A percentile compares a stretch with the other conserved stretches of the same genome.
phyloP scores from a whole-genome alignment of 2,888 invertebrate genomes.

The Nomada goodeniana region DNA sequence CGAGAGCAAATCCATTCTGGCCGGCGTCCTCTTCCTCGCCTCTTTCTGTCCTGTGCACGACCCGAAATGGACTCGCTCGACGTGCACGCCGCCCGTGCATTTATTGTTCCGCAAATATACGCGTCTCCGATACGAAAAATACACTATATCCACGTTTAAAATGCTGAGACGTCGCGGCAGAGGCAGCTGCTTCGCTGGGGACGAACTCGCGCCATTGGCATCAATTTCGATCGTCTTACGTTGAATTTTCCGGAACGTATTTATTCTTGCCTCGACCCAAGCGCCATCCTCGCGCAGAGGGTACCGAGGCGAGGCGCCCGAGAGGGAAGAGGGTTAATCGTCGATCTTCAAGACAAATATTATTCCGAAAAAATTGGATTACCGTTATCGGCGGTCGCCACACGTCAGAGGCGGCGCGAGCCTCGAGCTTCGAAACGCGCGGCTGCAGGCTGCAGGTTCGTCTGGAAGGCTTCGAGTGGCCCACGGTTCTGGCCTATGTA shows the following conservation, averaged over 20 bases:
- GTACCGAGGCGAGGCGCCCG: neutral
- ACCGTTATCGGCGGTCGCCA: constrained; percentile 81
- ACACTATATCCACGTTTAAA: constrained; percentile 11
- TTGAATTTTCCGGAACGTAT: too few species aligned
- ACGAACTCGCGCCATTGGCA: too few species aligned
- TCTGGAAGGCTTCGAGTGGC: constrained; percentile 41
- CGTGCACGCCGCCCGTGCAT: constrained; percentile 25
- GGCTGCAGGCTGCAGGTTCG: constrained; percentile 2
- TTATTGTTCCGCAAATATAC: constrained; percentile 46
- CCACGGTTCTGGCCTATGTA: constrained; percentile 47
- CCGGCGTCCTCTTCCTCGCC: constrained; percentile 39
- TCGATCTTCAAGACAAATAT: constrained; percentile 83
- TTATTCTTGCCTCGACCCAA: too few species aligned
- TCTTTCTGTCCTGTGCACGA: constrained; percentile 29
- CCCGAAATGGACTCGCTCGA: constrained; percentile 14
- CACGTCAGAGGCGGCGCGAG: constrained; percentile 61
- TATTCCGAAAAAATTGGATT: constrained; percentile 84
- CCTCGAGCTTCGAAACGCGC: constrained; percentile 25
- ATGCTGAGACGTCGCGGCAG: neutral
- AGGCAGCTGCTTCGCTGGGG: too few species aligned
- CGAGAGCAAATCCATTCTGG: constrained; percentile 78
- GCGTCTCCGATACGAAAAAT: constrained; percentile 21
- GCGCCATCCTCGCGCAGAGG: too few species aligned
- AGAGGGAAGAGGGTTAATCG: constrained; percentile 61
- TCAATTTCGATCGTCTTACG: neutral